Percentiles rank a stretch among this genome's conserved stretches.
Evolutionary conservation across 1,140 invertebrate genomes (phyloP).

Genomic region (Planococcus citri): DNA sequence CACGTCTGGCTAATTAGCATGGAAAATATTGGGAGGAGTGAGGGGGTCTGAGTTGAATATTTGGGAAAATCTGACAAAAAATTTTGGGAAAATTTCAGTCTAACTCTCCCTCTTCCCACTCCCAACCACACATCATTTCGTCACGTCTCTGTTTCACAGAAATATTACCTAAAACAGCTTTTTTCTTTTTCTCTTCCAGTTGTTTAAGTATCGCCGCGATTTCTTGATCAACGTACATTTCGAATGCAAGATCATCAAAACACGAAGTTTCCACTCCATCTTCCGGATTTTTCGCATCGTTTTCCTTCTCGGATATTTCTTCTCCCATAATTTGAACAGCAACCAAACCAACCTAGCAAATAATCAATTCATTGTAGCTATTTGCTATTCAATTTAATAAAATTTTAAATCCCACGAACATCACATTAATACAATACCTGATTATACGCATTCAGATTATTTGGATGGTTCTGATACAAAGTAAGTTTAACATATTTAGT

Average conservation of each 20-base stretch:
- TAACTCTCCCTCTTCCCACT: background rate
- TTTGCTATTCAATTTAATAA: background rate
- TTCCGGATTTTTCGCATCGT: background rate
- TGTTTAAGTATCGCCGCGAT: constrained; percentile 75
- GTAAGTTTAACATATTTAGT: constrained; percentile 72
- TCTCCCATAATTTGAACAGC: constrained; percentile 67
- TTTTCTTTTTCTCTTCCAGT: constrained; percentile 73
- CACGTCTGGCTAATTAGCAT: no score
- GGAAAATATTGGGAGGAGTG: no score
- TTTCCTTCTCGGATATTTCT: constrained; percentile 29
- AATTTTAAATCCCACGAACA: constrained; percentile 9
- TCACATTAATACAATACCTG: constrained; percentile 60
- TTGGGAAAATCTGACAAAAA: no score
- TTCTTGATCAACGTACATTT: constrained; percentile 94
- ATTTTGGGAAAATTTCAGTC: no score
- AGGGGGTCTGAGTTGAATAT: no score
- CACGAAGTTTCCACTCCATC: constrained; percentile 35
- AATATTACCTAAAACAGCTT: constrained; percentile 57
- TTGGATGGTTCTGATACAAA: constrained; percentile 66
- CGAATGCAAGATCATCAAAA: constrained; percentile 91
- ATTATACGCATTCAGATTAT: constrained; percentile 59
- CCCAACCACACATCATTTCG: no score
- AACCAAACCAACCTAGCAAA: constrained; percentile 50
- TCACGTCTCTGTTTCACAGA: background rate
- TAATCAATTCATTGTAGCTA: constrained; percentile 9